phyloP scores from a whole-genome alignment of 1,140 invertebrate species.

The Achroia grisella region DNA sequence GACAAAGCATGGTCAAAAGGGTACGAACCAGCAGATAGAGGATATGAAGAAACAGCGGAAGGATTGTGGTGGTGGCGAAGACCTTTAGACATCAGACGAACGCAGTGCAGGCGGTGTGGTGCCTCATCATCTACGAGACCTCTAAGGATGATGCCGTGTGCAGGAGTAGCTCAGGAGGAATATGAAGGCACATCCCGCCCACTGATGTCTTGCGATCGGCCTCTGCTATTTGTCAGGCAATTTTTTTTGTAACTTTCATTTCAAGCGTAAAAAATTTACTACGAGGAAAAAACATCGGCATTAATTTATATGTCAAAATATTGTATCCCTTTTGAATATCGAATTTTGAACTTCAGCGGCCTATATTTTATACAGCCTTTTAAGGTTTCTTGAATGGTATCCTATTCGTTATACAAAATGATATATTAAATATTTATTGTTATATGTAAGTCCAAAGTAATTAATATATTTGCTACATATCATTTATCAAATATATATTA shows the following conservation, averaged over 20 bases:
- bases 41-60: conserved; percentile 35
- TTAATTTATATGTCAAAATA: no score
- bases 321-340: no score
- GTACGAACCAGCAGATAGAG: conserved; percentile 15
- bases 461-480: conserved; percentile 25
- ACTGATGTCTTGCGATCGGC: conserved; percentile 44
- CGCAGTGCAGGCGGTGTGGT: conserved; percentile 38
- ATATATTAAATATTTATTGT: conserved; percentile 3
- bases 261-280: no score
- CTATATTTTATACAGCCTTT: no score
- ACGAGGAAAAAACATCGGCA: no score
- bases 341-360: no score
- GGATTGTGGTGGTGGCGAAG: conserved; percentile 56
- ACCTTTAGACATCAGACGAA: conserved; percentile 40
- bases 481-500: conserved; percentile 28
- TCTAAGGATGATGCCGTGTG: conserved; percentile 43
- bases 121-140: conserved; percentile 49
- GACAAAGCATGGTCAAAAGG: conserved; percentile 19
- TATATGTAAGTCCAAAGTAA: conserved; percentile 6
- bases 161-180: conserved; percentile 28
- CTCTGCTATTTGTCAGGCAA: conserved; percentile 50
- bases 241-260: conserved; percentile 37
- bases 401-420: no score
- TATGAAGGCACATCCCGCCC: conserved; percentile 26
- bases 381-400: no score